These are phyloP conservation scores for Cliona cf. orientalis DNA, from an alignment of 37 sponge, comb jelly and placozoan species.

Conservation along the genomic window DNA sequence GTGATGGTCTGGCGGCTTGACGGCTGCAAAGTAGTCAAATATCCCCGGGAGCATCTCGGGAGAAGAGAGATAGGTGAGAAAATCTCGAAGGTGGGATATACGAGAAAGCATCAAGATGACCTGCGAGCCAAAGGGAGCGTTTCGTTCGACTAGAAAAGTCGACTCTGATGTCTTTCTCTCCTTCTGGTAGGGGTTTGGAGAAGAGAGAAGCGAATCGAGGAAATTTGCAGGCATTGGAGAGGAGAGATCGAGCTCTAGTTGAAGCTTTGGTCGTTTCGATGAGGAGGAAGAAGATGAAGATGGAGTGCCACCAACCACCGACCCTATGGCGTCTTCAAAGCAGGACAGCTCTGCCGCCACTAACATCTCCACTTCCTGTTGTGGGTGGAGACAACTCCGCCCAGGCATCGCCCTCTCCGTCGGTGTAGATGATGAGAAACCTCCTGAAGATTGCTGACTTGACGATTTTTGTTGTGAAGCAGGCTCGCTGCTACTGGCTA, in stretches of 20 bases:
- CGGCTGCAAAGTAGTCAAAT: conserved; percentile 36
- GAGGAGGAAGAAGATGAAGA: no score
- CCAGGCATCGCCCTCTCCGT: no score
- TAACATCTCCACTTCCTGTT: no score
- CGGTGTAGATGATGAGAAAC: no score
- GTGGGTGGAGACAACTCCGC: no score
- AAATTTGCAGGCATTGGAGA: conserved; percentile 44
- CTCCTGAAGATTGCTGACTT: no score
- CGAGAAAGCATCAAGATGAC: conserved; percentile 57
- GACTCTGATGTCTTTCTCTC: not conserved
- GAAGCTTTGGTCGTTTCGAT: conserved; percentile 13
- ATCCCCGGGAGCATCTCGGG: conserved; percentile 42
- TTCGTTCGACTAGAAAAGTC: not conserved
- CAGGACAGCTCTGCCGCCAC: no score
- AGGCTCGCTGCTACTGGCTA: no score
- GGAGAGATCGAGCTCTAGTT: conserved; percentile 4
- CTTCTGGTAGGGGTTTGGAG: conserved; percentile 37
- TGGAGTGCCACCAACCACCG: no score
- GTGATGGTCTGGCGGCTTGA: conserved; percentile 5
- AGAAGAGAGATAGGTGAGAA: conserved; percentile 36
- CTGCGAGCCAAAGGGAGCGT: conserved; percentile 2
- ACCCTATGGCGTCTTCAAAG: no score
- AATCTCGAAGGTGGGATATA: conserved; percentile 59
- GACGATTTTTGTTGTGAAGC: no score
- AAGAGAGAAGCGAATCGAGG: conserved; percentile 70